phyloP scores from a whole-genome alignment of 2,113 vertebrate genomes.

The Mormyrus iriodes region DNA sequence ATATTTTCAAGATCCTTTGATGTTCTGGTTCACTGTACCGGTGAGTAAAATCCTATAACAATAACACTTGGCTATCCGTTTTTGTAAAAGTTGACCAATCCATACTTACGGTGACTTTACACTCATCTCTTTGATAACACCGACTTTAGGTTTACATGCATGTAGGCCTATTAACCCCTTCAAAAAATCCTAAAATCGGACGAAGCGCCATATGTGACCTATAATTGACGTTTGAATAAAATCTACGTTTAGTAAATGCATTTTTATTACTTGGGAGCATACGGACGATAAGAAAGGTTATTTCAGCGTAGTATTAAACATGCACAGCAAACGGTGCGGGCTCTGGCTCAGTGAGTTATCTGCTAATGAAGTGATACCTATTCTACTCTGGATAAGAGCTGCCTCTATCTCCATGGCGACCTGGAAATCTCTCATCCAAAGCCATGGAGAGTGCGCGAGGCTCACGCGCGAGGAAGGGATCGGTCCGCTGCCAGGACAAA shows the following conservation, averaged over 20 bases:
- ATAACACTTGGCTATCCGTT: not conserved
- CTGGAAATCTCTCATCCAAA: conserved; percentile 45
- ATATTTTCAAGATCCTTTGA: not conserved
- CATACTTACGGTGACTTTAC: not conserved
- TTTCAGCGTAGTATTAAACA: not conserved
- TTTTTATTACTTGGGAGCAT: not conserved
- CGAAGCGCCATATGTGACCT: not conserved
- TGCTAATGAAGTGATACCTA: conserved; percentile 51
- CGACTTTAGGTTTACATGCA: not conserved
- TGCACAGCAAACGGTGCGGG: conserved; percentile 12
- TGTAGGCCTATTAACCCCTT: not conserved
- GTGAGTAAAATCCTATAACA: not conserved
- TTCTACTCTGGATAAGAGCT: conserved; percentile 59
- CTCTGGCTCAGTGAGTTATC: conserved; percentile 20
- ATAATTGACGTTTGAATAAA: not conserved
- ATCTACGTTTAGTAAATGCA: not conserved
- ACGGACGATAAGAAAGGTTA: not conserved
- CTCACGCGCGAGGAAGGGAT: conserved; percentile 12
- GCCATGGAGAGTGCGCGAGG: conserved; percentile 34
- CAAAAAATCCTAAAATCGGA: not conserved
- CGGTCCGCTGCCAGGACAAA: conserved; percentile 34
- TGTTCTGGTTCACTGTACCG: not conserved
- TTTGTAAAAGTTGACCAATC: conserved; percentile 16
- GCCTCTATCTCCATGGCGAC: conserved; percentile 72
- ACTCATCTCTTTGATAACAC: conserved; percentile 2